phyloP scores from a whole-genome alignment of 2,797 vertebrate species.

The Setipinna tenuifilis region DNA sequence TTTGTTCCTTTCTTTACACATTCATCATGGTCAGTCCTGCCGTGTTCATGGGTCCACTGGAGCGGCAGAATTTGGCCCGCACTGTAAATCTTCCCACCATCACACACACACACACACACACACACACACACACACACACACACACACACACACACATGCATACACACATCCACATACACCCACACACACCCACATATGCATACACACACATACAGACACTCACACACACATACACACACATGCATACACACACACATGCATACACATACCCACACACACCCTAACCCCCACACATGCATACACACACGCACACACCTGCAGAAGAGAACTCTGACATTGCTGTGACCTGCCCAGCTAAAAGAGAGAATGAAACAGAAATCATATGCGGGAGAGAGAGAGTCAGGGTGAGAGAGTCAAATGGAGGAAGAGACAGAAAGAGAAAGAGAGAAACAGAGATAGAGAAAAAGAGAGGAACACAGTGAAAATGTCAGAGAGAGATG shows the following conservation, averaged over 20 bases:
- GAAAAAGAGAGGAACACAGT: constrained; percentile 5
- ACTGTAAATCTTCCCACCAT: not conserved
- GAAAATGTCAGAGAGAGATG: not conserved
- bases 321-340: not conserved
- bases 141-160: too few species aligned
- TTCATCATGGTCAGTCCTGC: constrained; percentile 28
- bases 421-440: constrained; percentile 4
- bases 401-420: constrained; percentile 45
- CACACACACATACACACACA: too few species aligned
- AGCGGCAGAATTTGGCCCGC: not conserved
- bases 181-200: not conserved
- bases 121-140: too few species aligned
- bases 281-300: not conserved
- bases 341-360: constrained; percentile 28
- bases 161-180: too few species aligned
- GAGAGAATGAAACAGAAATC: constrained; percentile 64
- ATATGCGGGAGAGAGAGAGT: constrained; percentile 59
- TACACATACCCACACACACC: not conserved
- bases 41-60: constrained; percentile 39
- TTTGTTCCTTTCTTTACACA: constrained; percentile 31
- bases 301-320: not conserved
- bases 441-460: not conserved
- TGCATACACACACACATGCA: too few species aligned
- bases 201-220: not conserved
- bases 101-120: constrained; percentile 3